A percentile compares a stretch with the other conserved stretches of the same genome.
Evolutionary conservation across 2,888 invertebrate species (phyloP).

Genomic region (Hirtodrosophila alboralis): DNA sequence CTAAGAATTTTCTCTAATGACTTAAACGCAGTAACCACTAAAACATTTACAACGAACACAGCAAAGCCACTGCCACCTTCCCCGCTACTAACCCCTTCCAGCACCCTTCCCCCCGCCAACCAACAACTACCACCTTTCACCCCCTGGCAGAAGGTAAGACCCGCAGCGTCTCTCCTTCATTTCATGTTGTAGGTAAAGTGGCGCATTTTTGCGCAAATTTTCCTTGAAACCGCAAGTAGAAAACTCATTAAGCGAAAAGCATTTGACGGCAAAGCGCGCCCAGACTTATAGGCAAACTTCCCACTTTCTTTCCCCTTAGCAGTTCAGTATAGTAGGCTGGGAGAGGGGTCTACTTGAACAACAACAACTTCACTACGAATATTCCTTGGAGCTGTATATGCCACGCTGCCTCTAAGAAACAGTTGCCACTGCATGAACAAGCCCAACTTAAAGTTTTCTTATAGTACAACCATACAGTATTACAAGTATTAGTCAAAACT

Average conservation of each 20-base stretch:
- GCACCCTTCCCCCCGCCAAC: not conserved
- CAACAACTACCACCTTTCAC: not conserved
- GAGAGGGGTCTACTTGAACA: slow-evolving; percentile 34
- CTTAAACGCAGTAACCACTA: slow-evolving; percentile 78
- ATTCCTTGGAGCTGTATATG: not conserved
- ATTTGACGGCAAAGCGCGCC: slow-evolving; percentile 61
- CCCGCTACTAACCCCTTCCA: slow-evolving; percentile 4
- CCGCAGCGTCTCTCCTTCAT: slow-evolving; percentile 47
- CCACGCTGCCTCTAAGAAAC: slow-evolving; percentile 5
- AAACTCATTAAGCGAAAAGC: slow-evolving; percentile 79
- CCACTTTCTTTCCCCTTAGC: slow-evolving; percentile 4
- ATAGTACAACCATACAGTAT: too few species aligned
- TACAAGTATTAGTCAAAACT: too few species aligned
- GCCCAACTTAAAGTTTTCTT: not conserved
- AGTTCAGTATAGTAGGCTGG: slow-evolving; percentile 32
- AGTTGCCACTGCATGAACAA: not conserved
- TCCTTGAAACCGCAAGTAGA: slow-evolving; percentile 75
- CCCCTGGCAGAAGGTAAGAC: slow-evolving; percentile 45
- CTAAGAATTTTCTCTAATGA: slow-evolving; percentile 78
- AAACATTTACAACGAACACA: slow-evolving; percentile 71
- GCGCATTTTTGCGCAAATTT: slow-evolving; percentile 79
- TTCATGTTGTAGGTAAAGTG: slow-evolving; percentile 68
- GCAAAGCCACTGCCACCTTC: slow-evolving; percentile 10
- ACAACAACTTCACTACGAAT: slow-evolving; percentile 24
- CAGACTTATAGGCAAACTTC: slow-evolving; percentile 17